These are phyloP conservation scores for Hylyphantes graminicola DNA, from an alignment of 1,140 invertebrate genomes.

Conservation along the genomic window DNA sequence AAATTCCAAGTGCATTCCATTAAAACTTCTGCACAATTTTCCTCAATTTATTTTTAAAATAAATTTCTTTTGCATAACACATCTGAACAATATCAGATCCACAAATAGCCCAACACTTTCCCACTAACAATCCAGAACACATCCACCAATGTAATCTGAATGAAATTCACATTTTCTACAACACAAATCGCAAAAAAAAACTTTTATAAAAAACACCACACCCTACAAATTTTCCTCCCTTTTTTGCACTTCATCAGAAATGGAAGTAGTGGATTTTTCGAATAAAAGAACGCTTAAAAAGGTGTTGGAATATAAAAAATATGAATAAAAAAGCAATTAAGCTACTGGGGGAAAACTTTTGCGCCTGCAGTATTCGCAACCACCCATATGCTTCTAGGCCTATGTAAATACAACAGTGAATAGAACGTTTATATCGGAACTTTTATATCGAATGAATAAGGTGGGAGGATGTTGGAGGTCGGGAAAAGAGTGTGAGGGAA, in stretches of 20 bases:
- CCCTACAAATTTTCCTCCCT: neutral
- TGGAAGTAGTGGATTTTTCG: too few relatives aligned
- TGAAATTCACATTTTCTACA: too few relatives aligned
- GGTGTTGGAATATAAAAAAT: constrained; percentile 1
- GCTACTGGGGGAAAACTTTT: constrained; percentile 41
- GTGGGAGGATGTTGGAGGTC: neutral
- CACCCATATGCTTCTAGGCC: constrained; percentile 26
- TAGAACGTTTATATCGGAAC: constrained; percentile 56
- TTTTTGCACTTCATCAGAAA: neutral
- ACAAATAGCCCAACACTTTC: too few relatives aligned
- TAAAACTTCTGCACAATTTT: too few relatives aligned
- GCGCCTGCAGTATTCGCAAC: constrained; percentile 11
- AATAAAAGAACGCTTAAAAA: too few relatives aligned
- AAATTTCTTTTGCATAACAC: too few relatives aligned
- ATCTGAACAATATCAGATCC: too few relatives aligned
- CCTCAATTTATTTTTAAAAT: too few relatives aligned
- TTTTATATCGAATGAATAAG: constrained; percentile 57
- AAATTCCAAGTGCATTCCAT: too few relatives aligned
- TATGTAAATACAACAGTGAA: constrained; percentile 57
- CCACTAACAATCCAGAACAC: too few relatives aligned
- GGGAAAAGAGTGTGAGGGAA: neutral
- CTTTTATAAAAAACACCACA: neutral
- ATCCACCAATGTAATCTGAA: too few relatives aligned
- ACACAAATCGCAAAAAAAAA: too few relatives aligned
- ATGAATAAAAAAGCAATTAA: constrained; percentile 55